Conservation (phyloP, 2,888 invertebrate species). For the Stenodema calcarata region DNA sequence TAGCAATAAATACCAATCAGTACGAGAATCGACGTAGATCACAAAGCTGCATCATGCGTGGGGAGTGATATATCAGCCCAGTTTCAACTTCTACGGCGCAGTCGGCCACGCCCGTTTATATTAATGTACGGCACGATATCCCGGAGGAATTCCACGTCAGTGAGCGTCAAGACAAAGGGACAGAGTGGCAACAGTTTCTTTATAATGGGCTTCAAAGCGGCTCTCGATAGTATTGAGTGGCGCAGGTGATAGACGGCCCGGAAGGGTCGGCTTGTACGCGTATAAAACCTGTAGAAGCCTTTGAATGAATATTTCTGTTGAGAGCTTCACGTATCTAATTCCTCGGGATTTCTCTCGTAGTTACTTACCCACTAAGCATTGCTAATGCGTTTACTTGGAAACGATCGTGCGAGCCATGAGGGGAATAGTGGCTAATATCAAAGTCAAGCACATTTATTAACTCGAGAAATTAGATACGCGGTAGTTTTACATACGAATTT, state of each 20-base stretch:
- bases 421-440: too few relatives aligned
- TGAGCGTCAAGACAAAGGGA: not conserved
- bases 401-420: too few relatives aligned
- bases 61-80: not conserved
- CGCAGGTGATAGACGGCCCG: not conserved
- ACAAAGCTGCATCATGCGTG: not conserved
- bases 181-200: not conserved
- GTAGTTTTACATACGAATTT: too few relatives aligned
- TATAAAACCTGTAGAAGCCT: not conserved
- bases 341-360: not conserved
- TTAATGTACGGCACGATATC: not conserved
- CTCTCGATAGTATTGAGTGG: not conserved
- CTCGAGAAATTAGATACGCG: too few relatives aligned
- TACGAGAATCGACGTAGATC: not conserved
- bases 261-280: not conserved
- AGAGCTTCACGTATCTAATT: not conserved
- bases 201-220: not conserved
- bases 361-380: too few relatives aligned
- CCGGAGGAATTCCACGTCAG: not conserved
- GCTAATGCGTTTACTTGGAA: too few relatives aligned
- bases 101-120: not conserved
- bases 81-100: not conserved
- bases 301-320: not conserved
- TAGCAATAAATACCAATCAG: too few relatives aligned
- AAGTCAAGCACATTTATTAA: too few relatives aligned